Conservation (phyloP, 2,797 vertebrate genomes). For the Argyrosomus regius region DNA sequence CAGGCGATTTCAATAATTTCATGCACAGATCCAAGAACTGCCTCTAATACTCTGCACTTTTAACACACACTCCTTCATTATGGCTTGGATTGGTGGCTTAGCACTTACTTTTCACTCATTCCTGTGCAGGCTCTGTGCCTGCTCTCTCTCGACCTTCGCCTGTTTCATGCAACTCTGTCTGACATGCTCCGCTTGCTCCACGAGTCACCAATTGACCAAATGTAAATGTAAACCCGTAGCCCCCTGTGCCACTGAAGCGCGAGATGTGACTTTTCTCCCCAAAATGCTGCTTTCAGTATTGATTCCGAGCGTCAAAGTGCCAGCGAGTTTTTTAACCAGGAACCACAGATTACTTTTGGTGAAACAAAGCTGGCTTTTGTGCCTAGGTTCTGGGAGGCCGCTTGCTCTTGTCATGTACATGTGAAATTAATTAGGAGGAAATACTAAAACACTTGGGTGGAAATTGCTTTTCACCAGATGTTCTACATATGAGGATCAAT, state of each 20-base stretch:
- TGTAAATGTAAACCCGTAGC: constrained; percentile 57
- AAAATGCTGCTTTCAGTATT: constrained; percentile 72
- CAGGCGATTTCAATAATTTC: constrained; percentile 49
- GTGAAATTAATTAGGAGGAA: constrained; percentile 92
- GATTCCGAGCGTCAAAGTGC: constrained; percentile 69
- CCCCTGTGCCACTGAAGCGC: constrained; percentile 49
- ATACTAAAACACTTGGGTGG: constrained; percentile 91
- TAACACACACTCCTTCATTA: constrained; percentile 62
- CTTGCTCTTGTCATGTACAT: constrained; percentile 89
- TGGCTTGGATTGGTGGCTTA: constrained; percentile 63
- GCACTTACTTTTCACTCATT: constrained; percentile 69
- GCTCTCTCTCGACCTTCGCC: constrained; percentile 53
- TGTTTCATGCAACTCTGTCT: constrained; percentile 51
- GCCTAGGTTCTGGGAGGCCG: constrained; percentile 85
- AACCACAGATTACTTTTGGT: constrained; percentile 80
- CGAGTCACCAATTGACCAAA: constrained; percentile 56
- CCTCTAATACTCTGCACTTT: constrained; percentile 60
- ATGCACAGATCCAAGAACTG: constrained; percentile 47
- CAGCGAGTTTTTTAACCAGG: constrained; percentile 66
- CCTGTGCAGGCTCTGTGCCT: constrained; percentile 45
- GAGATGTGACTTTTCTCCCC: constrained; percentile 73
- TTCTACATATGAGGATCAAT: constrained; percentile 88
- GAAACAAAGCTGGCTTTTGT: constrained; percentile 90
- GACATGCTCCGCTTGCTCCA: constrained; percentile 48
- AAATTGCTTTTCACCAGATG: constrained; percentile 91